Base-by-base conservation (phyloP, 2,797 vertebrate genomes). In the Furcifer pardalis region DNA sequence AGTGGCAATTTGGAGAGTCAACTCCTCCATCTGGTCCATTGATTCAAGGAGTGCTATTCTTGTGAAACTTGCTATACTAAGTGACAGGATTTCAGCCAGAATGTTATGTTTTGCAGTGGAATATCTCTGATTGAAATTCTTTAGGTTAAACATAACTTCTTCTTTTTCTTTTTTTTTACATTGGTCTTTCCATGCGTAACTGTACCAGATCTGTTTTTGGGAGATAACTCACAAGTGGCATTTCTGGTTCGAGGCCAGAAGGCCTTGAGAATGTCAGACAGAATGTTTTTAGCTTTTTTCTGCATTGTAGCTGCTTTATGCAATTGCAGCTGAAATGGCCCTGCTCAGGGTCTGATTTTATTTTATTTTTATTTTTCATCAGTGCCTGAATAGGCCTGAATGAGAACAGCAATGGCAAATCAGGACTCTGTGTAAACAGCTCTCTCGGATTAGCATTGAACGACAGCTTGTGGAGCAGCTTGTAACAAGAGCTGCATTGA, bases 401-500 rank as follows among this genome's bases (percentile, higher is more conserved):
- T 62, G 44, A 77, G 79, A 2, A 40, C n/a, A 81, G 62, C 27
- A 7, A 66, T 7, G 71, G 63, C 49, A 25, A 40, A 49, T 65
- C 66, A 37, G 76, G 49, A 62, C 73, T 49, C 65, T 63, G 84
- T 63, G 65, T 52, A 82, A 86, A 82, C 79, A 82, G 56, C 74
- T 42, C 65, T 82, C 7, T 21, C 21, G 23, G 74, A 77, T 72
- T 82, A 72, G 44, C 2, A 19, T 72, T 82, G 84, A 77, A 56
- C 37, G 65, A 82, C 84, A 86, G 84, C 79, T 86, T 86, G 79
- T 8, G 32, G 63, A 86, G 37, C 71, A 71, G 27, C 79, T 86
- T 40, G 78, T 73, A 81, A 81, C 73, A 77, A 77, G 78, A 35
- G 40, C 73, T 17, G 30, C 9, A 2, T 77, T 84, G 86, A 77